phyloP scores from a whole-genome alignment of 2,888 invertebrate genomes.

The Campoletis raptor region DNA sequence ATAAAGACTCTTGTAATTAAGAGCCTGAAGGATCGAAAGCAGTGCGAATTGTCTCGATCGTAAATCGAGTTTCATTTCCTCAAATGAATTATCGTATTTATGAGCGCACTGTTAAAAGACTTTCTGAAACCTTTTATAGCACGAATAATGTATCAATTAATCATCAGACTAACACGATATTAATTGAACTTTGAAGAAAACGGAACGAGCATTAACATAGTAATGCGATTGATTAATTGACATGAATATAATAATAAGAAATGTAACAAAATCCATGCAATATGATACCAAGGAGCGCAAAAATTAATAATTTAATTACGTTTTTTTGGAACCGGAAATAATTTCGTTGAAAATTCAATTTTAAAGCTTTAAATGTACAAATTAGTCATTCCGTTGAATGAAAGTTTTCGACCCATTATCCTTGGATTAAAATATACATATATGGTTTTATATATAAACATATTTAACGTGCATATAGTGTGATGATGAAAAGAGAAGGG shows the following conservation, averaged over 20 bases:
- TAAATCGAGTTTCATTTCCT: not conserved
- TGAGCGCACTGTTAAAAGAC: not conserved
- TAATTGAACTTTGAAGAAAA: not conserved
- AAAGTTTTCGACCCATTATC: not conserved
- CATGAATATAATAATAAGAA: not conserved
- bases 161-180: not conserved
- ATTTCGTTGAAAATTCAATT: not conserved
- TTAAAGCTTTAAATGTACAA: not conserved
- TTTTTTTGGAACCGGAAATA: not conserved
- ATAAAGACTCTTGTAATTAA: not conserved
- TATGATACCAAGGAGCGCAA: not conserved
- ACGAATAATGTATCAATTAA: constrained; percentile 7
- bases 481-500: constrained; percentile 7
- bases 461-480: not conserved
- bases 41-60: not conserved
- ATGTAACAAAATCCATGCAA: not conserved
- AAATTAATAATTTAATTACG: not conserved
- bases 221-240: not conserved
- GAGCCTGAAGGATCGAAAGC: not conserved
- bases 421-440: not conserved
- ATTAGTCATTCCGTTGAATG: not conserved
- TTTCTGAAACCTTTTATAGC: not conserved
- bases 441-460: not conserved
- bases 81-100: constrained; percentile 2
- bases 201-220: not conserved